Percentiles rank a stretch among this genome's conserved stretches.
Evolutionary conservation across 2,113 vertebrate genomes (phyloP).

Genomic region (Sisor rabdophorus): DNA sequence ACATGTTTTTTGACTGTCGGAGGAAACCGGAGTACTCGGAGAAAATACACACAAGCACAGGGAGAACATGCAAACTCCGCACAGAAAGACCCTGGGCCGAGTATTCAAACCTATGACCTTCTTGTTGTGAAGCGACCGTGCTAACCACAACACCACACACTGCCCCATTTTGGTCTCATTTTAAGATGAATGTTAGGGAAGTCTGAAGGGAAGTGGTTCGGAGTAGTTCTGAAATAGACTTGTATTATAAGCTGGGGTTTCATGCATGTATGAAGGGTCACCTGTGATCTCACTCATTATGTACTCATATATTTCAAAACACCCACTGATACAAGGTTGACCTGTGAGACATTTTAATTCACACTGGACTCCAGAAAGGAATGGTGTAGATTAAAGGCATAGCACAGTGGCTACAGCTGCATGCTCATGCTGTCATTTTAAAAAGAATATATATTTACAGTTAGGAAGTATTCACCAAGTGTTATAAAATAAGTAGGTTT

Average conservation of each 20-base stretch:
- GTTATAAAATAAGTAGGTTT: not conserved
- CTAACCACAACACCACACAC: too few species aligned
- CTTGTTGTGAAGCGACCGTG: too few species aligned
- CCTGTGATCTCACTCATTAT: conserved; percentile 49
- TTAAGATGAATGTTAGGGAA: conserved; percentile 8
- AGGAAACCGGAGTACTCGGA: too few species aligned
- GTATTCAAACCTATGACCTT: too few species aligned
- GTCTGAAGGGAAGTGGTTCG: not conserved
- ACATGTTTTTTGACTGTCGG: too few species aligned
- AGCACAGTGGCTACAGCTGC: conserved; percentile 6
- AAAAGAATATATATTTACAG: not conserved
- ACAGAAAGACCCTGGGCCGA: too few species aligned
- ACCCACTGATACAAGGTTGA: conserved; percentile 36
- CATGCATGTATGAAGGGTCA: conserved; percentile 28
- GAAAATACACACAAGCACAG: too few species aligned
- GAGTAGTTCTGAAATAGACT: not conserved
- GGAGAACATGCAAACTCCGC: too few species aligned
- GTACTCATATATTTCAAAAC: conserved; percentile 22
- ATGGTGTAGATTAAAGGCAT: conserved; percentile 9
- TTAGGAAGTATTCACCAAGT: not conserved
- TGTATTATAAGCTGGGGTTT: conserved; percentile 24
- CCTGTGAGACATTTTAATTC: conserved; percentile 39
- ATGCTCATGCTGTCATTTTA: not conserved
- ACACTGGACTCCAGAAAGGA: conserved; percentile 24
- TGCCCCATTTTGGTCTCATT: not conserved